phyloP scores from a whole-genome alignment of 2,888 invertebrate genomes.

The Prosopocoilus inquinatus region DNA sequence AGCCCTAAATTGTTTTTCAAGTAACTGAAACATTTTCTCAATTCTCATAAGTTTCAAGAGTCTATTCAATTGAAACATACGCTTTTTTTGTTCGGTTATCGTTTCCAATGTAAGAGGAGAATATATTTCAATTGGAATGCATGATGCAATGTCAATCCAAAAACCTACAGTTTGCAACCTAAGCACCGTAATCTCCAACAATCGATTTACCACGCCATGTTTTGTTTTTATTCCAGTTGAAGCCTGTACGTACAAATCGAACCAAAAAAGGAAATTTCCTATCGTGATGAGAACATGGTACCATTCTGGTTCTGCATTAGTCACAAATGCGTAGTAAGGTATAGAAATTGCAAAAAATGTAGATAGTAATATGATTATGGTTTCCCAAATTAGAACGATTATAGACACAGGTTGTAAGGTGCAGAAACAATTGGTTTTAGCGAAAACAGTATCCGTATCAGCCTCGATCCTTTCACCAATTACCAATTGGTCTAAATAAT shows the following conservation, averaged over 20 bases:
- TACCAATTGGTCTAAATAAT: conserved; percentile 10
- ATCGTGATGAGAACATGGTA: neutral
- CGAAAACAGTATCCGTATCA: conserved; percentile 18
- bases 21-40: conserved; percentile 8
- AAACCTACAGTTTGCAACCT: conserved; percentile 10
- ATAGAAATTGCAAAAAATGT: conserved; percentile 8
- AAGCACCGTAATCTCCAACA: conserved; percentile 2
- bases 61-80: conserved; percentile 20
- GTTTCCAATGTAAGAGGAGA: conserved; percentile 11
- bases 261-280: conserved; percentile 8
- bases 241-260: conserved; percentile 17
- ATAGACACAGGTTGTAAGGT: conserved; percentile 17
- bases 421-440: conserved; percentile 17
- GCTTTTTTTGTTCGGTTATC: conserved; percentile 6
- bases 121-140: conserved; percentile 13
- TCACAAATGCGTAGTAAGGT: conserved; percentile 9
- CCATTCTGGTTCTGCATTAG: conserved; percentile 3
- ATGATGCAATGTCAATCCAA: conserved; percentile 15
- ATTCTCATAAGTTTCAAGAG: conserved; percentile 24
- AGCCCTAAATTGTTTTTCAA: conserved; percentile 12
- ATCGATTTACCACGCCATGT: conserved; percentile 1
- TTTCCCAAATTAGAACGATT: conserved; percentile 15
- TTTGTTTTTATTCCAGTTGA: conserved; percentile 13
- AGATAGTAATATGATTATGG: conserved; percentile 7
- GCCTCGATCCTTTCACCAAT: conserved; percentile 16